Percentiles rank a stretch among this genome's conserved stretches.
These are phyloP conservation scores for Meganola albula DNA, from an alignment of 2,888 invertebrate species.

Conservation along the genomic window DNA sequence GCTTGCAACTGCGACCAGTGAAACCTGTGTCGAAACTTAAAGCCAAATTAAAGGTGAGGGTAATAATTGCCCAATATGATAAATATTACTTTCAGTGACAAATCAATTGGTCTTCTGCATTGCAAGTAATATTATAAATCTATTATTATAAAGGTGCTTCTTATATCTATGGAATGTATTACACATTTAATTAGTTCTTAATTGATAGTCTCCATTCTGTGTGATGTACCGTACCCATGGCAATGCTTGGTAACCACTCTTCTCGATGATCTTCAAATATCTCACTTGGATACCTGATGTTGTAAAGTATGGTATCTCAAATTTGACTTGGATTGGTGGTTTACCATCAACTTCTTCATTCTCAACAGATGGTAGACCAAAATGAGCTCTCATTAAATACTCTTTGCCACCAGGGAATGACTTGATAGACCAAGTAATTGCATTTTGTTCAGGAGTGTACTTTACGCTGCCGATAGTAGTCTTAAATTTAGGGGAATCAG, in stretches of 20 bases:
- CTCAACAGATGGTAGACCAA: slow-evolving; percentile 96
- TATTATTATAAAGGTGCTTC: slow-evolving; percentile 32
- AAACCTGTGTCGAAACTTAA: no score
- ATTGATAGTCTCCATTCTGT: slow-evolving; percentile 98
- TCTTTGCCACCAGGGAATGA: slow-evolving; percentile 99
- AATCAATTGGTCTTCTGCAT: no score
- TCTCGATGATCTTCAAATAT: slow-evolving; percentile 98
- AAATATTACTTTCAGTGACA: no score
- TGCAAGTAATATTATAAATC: no score
- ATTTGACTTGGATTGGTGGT: slow-evolving; percentile 98
- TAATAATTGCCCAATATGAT: no score
- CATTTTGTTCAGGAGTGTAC: slow-evolving; percentile 97
- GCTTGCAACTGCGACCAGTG: no score
- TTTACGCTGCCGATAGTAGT: slow-evolving; percentile 98
- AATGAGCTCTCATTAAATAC: slow-evolving; percentile 98
- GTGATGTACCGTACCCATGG: slow-evolving; percentile 99
- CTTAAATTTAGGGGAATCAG: slow-evolving; percentile 98
- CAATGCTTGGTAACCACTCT: slow-evolving; percentile 98
- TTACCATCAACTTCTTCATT: slow-evolving; percentile 96
- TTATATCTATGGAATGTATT: slow-evolving; percentile 38
- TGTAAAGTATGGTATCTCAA: slow-evolving; percentile 99
- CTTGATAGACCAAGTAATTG: slow-evolving; percentile 98
- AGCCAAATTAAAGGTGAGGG: no score
- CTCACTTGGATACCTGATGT: slow-evolving; percentile 99
- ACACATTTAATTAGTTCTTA: slow-evolving; percentile 87